These are phyloP conservation scores for Oscheius sp. DNA, from an alignment of 2,888 invertebrate species.

Conservation along the genomic window DNA sequence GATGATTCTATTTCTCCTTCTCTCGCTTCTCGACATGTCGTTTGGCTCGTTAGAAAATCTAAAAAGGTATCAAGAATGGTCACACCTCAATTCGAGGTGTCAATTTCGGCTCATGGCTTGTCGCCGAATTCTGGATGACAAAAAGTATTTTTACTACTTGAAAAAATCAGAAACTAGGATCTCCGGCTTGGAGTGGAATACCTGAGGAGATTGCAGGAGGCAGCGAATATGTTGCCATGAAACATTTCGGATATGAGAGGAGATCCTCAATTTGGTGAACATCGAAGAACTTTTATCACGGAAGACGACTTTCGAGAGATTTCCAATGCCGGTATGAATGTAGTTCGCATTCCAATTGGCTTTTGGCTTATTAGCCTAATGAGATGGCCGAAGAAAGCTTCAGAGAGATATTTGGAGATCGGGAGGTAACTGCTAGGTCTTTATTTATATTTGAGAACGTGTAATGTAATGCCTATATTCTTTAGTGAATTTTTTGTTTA, in stretches of 20 bases:
- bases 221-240: slow-evolving; percentile 18
- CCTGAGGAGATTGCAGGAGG: slow-evolving; percentile 6
- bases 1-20: background rate
- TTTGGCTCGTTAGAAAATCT: no score
- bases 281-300: background rate
- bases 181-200: slow-evolving; percentile 11
- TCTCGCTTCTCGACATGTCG: no score
- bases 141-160: background rate
- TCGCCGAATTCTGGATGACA: slow-evolving; percentile 18
- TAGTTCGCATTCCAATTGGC: slow-evolving; percentile 8
- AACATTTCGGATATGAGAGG: slow-evolving; percentile 12
- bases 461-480: no score
- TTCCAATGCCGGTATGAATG: slow-evolving; percentile 1
- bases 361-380: slow-evolving; percentile 8
- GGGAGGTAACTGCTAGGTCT: no score
- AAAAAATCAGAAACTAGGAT: background rate
- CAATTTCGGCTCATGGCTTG: slow-evolving; percentile 11
- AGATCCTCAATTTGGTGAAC: background rate
- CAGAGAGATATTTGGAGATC: background rate
- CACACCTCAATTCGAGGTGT: background rate
- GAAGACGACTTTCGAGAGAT: slow-evolving; percentile 12
- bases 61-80: background rate
- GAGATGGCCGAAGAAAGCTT: background rate
- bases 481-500: no score
- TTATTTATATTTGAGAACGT: no score